Base-by-base conservation (phyloP, 2,888 invertebrate species). In the Erebia aethiops region DNA sequence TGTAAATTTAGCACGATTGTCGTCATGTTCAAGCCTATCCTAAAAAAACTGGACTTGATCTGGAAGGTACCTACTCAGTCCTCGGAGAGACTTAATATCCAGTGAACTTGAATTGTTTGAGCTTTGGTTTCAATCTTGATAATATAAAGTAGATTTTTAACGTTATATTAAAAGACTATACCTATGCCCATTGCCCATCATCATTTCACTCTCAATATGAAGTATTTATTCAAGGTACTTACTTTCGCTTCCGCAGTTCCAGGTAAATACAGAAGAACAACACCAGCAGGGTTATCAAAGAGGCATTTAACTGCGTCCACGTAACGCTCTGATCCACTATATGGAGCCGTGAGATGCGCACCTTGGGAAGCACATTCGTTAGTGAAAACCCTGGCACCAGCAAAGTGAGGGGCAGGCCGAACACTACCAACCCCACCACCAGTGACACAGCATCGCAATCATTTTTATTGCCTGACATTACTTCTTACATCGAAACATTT, bases 161-260 rank as follows among this genome's bases (percentile, higher is more conserved):
- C 7, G 35, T 5, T 35, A 35, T 35, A 35, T 35, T n/a, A n/a
- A n/a, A n/a, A n/a, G n/a, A n/a, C n/a, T n/a, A 35, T 35, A 35
- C 0, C 3, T 26, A 35, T 7, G 5, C 0, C 35, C 35, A n/a
- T 4, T n/a, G 49, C n/a, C 5, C 49, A 51, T 14, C 49, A 5
- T 52, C 9, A 52, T 52, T 52, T n/a, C 49, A 11, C n/a, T 5
- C n/a, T 51, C n/a, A 51, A n/a, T 51, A n/a, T n/a, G 14, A n/a
- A 49, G 49, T 5, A 51, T 13, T 51, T 51, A 46, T 13, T 46
- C 13, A 11, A 43, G 11, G 18, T 69, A 73, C 87, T 85, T 81
- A 93, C 92, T 84, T 89, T 76, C 92, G 82, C 73, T 88, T 91
- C 46, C 87, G 81, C 71, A 91, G 84, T 79, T 93, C 92, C 14